Percentiles rank a stretch among this genome's conserved stretches.
Conservation (phyloP, 2,888 invertebrate genomes). For the Erannis defoliaria region DNA sequence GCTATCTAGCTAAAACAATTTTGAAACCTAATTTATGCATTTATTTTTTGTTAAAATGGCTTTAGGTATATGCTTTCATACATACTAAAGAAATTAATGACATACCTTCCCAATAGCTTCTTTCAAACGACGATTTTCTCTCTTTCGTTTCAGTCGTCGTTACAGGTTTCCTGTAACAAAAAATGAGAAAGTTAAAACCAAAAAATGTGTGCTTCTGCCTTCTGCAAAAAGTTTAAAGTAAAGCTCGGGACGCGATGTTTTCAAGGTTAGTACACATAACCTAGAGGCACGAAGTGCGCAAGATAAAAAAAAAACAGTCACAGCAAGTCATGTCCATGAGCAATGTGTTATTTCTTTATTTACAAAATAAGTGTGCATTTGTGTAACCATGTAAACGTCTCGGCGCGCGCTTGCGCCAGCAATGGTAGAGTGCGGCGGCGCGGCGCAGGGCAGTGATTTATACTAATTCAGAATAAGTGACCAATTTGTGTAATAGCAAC, state of each 20-base stretch:
- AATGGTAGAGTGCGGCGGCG: slow-evolving; percentile 45
- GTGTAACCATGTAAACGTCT: slow-evolving; percentile 56
- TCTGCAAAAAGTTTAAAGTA: no score
- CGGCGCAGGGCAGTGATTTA: slow-evolving; percentile 63
- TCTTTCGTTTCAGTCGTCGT: slow-evolving; percentile 66
- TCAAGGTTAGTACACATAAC: slow-evolving; percentile 23
- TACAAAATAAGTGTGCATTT: slow-evolving; percentile 55
- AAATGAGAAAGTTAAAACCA: background rate
- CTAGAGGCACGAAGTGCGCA: slow-evolving; percentile 26
- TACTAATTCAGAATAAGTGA: slow-evolving; percentile 69
- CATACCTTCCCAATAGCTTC: slow-evolving; percentile 81
- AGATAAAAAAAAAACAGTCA: slow-evolving; percentile 34
- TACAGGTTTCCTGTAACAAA: slow-evolving; percentile 74
- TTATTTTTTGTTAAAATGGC: no score
- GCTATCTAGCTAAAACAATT: no score
- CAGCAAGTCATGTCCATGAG: slow-evolving; percentile 30
- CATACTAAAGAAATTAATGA: no score
- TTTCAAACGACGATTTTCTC: slow-evolving; percentile 72
- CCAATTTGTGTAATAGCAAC: slow-evolving; percentile 74
- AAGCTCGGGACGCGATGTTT: slow-evolving; percentile 18
- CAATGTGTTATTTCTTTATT: slow-evolving; percentile 52
- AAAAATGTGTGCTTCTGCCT: background rate
- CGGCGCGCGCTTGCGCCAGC: slow-evolving; percentile 47
- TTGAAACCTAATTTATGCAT: no score
- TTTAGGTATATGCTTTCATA: no score